Evolutionary conservation across 1,140 invertebrate genomes (phyloP).

Genomic region (Heliconius hewitsoni): DNA sequence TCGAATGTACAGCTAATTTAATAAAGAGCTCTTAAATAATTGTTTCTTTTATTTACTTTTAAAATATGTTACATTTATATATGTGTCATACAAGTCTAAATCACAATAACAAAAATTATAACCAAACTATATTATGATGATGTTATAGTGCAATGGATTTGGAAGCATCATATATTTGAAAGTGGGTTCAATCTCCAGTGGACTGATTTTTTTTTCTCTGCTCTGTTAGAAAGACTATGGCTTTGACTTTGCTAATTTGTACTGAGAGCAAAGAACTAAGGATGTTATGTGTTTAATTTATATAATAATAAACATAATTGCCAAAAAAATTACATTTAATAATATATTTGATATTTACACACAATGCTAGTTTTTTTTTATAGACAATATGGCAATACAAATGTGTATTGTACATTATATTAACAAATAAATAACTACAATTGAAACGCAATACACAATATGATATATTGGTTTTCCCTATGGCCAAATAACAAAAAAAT

Average conservation of each 20-base stretch:
- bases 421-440: background rate
- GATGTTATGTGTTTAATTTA: background rate
- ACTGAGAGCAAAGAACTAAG: no score
- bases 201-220: background rate
- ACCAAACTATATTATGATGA: no score
- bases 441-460: background rate
- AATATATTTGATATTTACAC: background rate
- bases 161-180: no score
- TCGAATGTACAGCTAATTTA: slow-evolving; percentile 82
- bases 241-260: no score
- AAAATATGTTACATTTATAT: background rate
- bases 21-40: slow-evolving; percentile 79
- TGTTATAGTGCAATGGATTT: no score
- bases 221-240: no score
- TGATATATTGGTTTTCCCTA: background rate
- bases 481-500: background rate
- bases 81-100: no score
- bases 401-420: background rate
- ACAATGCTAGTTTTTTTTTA: background rate
- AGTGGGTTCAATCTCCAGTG: no score
- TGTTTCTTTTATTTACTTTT: slow-evolving; percentile 56
- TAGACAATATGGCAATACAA: background rate
- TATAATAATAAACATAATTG: slow-evolving; percentile 1
- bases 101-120: no score
- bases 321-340: no score